phyloP scores from a whole-genome alignment of 92 coral and sea anemone genomes.

The Parazoanthus atlanticus region DNA sequence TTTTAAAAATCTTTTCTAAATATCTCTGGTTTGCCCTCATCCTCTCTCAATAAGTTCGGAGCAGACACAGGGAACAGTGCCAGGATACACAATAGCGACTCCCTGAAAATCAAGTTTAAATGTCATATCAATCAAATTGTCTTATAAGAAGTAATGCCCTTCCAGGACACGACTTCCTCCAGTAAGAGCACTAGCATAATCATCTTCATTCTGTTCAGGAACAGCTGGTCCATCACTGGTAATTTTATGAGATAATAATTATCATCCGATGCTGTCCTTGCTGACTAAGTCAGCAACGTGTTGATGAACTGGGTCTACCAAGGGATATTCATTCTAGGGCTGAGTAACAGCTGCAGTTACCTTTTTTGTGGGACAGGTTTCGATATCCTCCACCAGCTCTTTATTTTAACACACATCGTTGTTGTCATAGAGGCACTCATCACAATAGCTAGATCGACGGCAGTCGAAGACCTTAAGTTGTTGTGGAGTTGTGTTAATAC shows the following conservation, averaged over 20 bases:
- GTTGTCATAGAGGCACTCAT: no score
- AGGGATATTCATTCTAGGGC: not conserved
- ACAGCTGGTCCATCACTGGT: constrained; percentile 17
- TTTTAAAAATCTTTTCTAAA: no score
- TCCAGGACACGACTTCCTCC: not conserved
- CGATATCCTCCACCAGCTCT: no score
- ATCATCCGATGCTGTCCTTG: constrained; percentile 4
- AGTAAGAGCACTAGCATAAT: not conserved
- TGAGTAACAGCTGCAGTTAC: no score
- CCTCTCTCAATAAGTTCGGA: constrained; percentile 53
- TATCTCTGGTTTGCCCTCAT: constrained; percentile 37
- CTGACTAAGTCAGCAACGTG: constrained; percentile 17
- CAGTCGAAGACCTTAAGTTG: no score
- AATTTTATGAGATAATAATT: not conserved
- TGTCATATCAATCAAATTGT: constrained; percentile 4
- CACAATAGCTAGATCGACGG: no score
- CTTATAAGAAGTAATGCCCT: not conserved
- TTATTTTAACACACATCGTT: no score
- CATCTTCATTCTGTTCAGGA: constrained; percentile 9
- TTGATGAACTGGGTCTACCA: constrained; percentile 3
- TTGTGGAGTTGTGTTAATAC: no score
- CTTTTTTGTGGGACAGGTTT: no score
- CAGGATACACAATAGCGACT: constrained; percentile 31
- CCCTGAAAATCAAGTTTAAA: constrained; percentile 24
- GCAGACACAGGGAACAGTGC: constrained; percentile 50